Evolutionary conservation across 2,113 vertebrate species (phyloP), one percentile per base, ranked within the genome.

Genomic region (Vulpes ferrilata): DNA sequence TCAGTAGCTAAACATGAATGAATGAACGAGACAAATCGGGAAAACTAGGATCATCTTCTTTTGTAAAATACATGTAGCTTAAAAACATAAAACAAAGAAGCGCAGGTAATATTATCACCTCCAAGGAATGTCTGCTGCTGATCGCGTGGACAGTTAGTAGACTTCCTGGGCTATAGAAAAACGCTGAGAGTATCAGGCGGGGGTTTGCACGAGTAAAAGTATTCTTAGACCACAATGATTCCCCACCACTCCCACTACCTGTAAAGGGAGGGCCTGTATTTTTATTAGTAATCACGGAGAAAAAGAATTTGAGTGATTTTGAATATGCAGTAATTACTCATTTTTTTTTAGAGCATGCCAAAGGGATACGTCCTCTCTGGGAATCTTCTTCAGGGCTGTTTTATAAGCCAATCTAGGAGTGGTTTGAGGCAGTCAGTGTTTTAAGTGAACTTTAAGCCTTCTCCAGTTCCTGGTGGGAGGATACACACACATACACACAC

Each of bases 391-490:
- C 48, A 20, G 23, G 19, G 13, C 82, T 76, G 73, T 69, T 91
- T 84, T 57, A 76, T 67, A 84, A 91, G 48, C 12, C 27, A 71
- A 10, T 1, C 8, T 38, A 51, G 51, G 81, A 20, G 11, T 73
- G 4, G 2, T 82, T 81, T 67, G n/a, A 78, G 16, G 43, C 13
- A 64, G 43, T 59, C 60, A 30, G 16, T 2, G 8, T 67, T 96
- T 67, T 96, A 38, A 95, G 81, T 87, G 69, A 92, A 91, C 91
- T 10, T 35, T 16, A 76, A 74, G 90, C 82, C 32, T 8, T 71
- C 76, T 78, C 13, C 17, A 80, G 6, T 57, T 92, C n/a, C 25
- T 90, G 48, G 73, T 23, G 65, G 38, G 17, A 80, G 7, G 32
- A 71, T 6, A n/a, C 35, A 92, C 89, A 60, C 27, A 65, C 0